Evolutionary conservation across 2,113 vertebrate genomes (phyloP).

Genomic region (Salvator merianae): DNA sequence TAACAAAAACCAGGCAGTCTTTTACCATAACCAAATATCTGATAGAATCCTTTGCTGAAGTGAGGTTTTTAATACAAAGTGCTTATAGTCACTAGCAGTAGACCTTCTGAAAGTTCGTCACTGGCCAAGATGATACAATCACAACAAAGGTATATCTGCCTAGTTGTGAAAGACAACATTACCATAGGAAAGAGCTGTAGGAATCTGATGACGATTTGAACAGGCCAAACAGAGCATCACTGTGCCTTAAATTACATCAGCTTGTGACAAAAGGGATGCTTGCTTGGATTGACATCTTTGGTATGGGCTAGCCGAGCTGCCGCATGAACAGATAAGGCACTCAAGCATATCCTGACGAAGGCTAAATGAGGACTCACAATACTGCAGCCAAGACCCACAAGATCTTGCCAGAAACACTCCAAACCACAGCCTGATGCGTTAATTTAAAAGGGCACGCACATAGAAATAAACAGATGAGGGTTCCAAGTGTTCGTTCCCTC

Average conservation of each 20-base stretch:
- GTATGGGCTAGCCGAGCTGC: background rate
- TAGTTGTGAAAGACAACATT: background rate
- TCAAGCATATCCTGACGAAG: slow-evolving; percentile 3
- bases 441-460: background rate
- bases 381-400: accelerated
- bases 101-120: background rate
- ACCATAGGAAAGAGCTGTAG: background rate
- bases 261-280: background rate
- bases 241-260: background rate
- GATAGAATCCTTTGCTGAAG: background rate
- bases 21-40: background rate
- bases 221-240: background rate
- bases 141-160: background rate
- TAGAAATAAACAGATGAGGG: background rate
- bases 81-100: background rate
- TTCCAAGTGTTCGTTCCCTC: accelerated
- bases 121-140: background rate
- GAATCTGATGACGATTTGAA: background rate
- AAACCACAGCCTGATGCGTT: background rate
- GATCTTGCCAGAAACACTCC: slow-evolving; percentile 8
- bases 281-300: background rate
- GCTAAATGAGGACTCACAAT: background rate
- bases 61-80: background rate
- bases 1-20: background rate
- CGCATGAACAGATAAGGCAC: background rate